Evolutionary conservation across 2,888 invertebrate genomes (phyloP), one percentile per base, ranked within the genome.

Genomic region (Lymantria dispar): DNA sequence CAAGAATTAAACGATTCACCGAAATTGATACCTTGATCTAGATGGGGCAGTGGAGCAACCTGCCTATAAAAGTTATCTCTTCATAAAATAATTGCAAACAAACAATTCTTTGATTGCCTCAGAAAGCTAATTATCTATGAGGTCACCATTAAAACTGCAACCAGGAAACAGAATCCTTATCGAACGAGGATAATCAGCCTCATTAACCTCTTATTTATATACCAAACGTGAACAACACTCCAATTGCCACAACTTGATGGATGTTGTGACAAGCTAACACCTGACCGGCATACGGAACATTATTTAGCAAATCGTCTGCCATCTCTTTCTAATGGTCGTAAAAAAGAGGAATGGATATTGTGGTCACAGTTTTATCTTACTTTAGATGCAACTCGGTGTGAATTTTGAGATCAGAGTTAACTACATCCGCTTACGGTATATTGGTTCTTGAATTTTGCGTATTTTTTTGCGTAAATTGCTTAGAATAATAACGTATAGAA

Each of bases 131-230:
- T 22, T 39, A 10, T 36, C 45, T 29, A 48, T 57, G 63, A 65
- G 53, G 53, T 58, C 55, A 55, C 50, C 55, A 55, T 48, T 54
- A 51, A 50, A 54, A 45, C 43, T 50, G 56, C 56, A 62, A 57
- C 55, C 48, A 62, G 58, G 58, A 63, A 63, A 52, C 37, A 39
- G 42, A 29, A 37, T 44, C 42, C 52, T 58, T 58, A 58, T 60
- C 56, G 54, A 63, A 60, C 9, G 49, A 65, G 65, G 65, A 65
- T 65, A 65, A 63, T 63, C 65, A 62, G 54, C 50, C 72, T 78
- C 78, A 79, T 78, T 78, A 78, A 62, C 45, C 40, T 47, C 47
- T 69, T 76, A 84, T 86, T 84, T 86, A 86, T 80, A 70, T 70
- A 60, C 58, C 50, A 59, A 79, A 84, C 83, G 85, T 84, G 84